Conservation (phyloP, 2,797 vertebrate species). For the Clamator glandarius region DNA sequence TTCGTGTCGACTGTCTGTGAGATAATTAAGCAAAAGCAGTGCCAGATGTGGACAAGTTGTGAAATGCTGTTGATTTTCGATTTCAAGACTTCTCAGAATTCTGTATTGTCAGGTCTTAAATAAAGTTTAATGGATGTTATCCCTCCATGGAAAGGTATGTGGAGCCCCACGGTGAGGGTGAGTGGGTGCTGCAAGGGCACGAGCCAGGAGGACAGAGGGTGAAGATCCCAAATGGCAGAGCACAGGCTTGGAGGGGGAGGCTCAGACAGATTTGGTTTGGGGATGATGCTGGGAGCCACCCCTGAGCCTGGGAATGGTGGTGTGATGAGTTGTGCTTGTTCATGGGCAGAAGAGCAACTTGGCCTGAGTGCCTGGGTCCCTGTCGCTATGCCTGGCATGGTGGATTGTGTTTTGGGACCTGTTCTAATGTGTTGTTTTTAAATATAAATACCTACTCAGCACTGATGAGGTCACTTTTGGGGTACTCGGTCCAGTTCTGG, state of each 20-base stretch:
- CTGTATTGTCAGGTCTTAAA: neutral
- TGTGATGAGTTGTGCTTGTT: neutral
- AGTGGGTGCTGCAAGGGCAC: fast-evolving
- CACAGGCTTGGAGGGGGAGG: neutral
- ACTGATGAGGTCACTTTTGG: neutral
- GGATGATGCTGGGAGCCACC: neutral
- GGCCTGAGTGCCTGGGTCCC: neutral
- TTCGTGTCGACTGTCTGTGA: neutral
- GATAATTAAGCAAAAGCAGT: neutral
- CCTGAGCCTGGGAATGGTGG: neutral
- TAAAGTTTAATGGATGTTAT: neutral
- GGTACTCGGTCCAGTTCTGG: neutral
- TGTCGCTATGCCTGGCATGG: neutral
- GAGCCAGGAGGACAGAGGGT: neutral
- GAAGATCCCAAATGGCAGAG: too few species aligned
- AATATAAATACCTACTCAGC: neutral
- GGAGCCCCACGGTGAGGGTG: neutral
- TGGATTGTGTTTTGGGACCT: neutral
- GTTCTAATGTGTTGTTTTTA: too few species aligned
- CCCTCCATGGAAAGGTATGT: too few species aligned
- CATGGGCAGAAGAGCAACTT: neutral
- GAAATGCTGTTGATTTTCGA: neutral
- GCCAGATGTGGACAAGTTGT: neutral
- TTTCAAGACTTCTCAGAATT: neutral
- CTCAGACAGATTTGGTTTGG: neutral